Percentiles rank a stretch among this genome's conserved stretches.
phyloP scores from a whole-genome alignment of 2,888 invertebrate genomes.

The Eumacrocentrus americanus region DNA sequence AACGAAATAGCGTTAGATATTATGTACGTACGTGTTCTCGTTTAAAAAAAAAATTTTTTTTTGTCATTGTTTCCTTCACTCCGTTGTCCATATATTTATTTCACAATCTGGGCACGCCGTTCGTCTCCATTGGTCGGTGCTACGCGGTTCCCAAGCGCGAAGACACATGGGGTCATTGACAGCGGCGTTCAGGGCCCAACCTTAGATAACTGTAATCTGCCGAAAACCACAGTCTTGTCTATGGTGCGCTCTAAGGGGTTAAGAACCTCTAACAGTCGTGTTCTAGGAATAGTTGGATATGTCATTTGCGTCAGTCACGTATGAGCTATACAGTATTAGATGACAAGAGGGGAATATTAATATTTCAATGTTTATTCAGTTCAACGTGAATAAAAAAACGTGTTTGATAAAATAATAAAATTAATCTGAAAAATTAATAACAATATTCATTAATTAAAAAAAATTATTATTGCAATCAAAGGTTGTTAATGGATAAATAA shows the following conservation, averaged over 20 bases:
- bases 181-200: slow-evolving; percentile 36
- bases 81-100: not conserved
- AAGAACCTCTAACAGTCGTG: slow-evolving; percentile 12
- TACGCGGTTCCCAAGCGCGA: not conserved
- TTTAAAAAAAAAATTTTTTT: slow-evolving; percentile 4
- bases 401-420: not conserved
- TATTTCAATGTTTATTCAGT: not conserved
- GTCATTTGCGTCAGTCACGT: not conserved
- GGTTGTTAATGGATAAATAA: no score
- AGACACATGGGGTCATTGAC: slow-evolving; percentile 52
- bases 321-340: not conserved
- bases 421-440: not conserved
- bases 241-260: slow-evolving; percentile 4
- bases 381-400: not conserved
- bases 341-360: no score
- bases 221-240: slow-evolving; percentile 34
- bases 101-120: slow-evolving; percentile 20
- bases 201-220: slow-evolving; percentile 59
- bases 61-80: slow-evolving; percentile 2
- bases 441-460: not conserved
- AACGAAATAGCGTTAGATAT: not conserved
- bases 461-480: not conserved
- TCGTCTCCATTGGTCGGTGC: not conserved
- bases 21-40: no score
- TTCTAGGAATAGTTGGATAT: not conserved